These are phyloP conservation scores for Romanogobio albipinnatus DNA, from an alignment of 2,113 vertebrate genomes.

Conservation along the genomic window DNA sequence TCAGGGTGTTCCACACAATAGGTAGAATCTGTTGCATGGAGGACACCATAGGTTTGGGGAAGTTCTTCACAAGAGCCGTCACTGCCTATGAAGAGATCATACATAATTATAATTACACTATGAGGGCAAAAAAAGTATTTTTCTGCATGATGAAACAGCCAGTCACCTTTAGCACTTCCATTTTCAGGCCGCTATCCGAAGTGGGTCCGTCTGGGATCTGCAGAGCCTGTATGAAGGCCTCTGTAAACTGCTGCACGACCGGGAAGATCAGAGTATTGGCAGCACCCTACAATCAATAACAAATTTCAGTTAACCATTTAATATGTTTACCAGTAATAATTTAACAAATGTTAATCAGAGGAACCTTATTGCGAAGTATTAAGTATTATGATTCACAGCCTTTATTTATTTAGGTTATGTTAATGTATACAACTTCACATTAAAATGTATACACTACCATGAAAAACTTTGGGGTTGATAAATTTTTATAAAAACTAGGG, in stretches of 20 bases:
- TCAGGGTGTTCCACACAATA: slow-evolving; percentile 97
- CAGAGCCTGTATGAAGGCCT: slow-evolving; percentile 94
- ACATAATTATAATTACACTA: slow-evolving; percentile 2
- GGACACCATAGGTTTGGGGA: slow-evolving; percentile 95
- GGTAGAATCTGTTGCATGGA: slow-evolving; percentile 98
- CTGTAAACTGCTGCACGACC: slow-evolving; percentile 97
- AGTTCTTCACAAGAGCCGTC: slow-evolving; percentile 96
- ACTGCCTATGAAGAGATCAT: slow-evolving; percentile 80
- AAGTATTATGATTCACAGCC: not conserved
- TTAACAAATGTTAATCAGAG: no score
- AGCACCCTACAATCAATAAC: slow-evolving; percentile 81
- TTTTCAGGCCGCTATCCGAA: slow-evolving; percentile 95
- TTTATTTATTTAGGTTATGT: not conserved
- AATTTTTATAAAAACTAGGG: no score
- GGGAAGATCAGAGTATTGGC: slow-evolving; percentile 95
- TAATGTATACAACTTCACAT: not conserved
- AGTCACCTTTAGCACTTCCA: slow-evolving; percentile 95
- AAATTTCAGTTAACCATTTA: not conserved
- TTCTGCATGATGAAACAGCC: not conserved
- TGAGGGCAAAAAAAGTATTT: not conserved
- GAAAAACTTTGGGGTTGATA: no score
- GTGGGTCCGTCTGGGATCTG: slow-evolving; percentile 94
- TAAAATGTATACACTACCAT: not conserved
- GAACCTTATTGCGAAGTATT: not conserved
- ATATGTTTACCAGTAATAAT: not conserved